Evolutionary conservation across 2,888 invertebrate genomes (phyloP), one percentile per base, ranked within the genome.

Genomic region (Nomada hirtipes): DNA sequence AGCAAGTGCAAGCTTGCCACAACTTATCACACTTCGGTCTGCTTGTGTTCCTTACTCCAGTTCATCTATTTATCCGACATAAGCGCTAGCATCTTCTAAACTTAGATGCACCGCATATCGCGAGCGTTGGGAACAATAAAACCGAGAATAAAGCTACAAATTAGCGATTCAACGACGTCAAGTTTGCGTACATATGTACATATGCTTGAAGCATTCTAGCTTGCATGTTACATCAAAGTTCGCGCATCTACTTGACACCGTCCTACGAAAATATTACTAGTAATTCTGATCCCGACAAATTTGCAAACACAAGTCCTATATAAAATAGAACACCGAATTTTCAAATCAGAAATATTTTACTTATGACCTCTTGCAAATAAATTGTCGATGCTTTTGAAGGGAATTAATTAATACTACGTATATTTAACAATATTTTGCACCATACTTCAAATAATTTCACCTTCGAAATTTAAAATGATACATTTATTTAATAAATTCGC

Each of bases 71-170:
- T 79, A 70, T 75, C 57, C 50, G 59, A n/a, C 55, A 18, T 52
- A 61, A 20, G 26, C 29, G 61, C 64, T 60, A 71, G 61, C 57
- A 65, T 53, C 44, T 13, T 67, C 64, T 79, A 79, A 74, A 74
- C 44, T 67, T 79, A 79, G 82, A 67, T 23, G 1, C 52, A 26
- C 50, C 57, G 61, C 50, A 57, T 55, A 70, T 70, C 47, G 26
- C 65, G 52, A 53, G 70, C 42, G 57, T 70, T 29, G 26, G 42
- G 42, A n/a, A 57, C 67, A 68, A 68, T 57, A 63, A 79, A 74
- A 73, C 63, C 44, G 4, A 26, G 57, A 59, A 61, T 63, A 67
- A 61, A 55, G 61, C 29, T 50, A 74, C 81, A 78, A 74, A 79
- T 61, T 79, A 52, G 42, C 57, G 44, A 61, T 68, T n/a, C 57